A percentile compares a stretch with the other conserved stretches of the same genome.
phyloP scores from a whole-genome alignment of 2,113 vertebrate genomes.

The Amphiprion ocellaris region DNA sequence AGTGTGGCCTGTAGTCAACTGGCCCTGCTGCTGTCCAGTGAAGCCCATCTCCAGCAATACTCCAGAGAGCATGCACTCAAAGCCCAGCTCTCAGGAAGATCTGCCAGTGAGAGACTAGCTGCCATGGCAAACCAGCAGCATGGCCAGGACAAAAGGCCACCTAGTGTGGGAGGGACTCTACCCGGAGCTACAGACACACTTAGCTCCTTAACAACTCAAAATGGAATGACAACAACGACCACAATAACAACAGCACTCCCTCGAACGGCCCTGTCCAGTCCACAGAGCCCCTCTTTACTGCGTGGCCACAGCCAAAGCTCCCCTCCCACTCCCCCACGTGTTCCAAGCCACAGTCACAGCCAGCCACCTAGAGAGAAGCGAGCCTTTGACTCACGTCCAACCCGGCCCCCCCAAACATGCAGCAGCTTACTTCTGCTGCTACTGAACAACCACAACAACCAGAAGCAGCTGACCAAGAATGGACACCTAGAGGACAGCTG shows the following conservation, averaged over 20 bases:
- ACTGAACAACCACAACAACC: constrained; percentile 94
- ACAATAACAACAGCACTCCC: constrained; percentile 79
- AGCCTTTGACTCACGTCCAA: constrained; percentile 86
- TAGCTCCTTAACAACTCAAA: constrained; percentile 88
- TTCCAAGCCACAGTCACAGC: constrained; percentile 65
- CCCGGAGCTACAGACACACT: constrained; percentile 85
- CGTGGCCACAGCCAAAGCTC: constrained; percentile 81
- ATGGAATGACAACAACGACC: constrained; percentile 75
- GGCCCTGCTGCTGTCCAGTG: constrained; percentile 96
- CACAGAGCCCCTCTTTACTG: constrained; percentile 84
- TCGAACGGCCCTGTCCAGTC: constrained; percentile 80
- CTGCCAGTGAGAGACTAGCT: constrained; percentile 95
- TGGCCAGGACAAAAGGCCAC: constrained; percentile 88
- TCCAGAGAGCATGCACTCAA: constrained; percentile 96
- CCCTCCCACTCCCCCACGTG: constrained; percentile 76
- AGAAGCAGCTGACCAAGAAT: constrained; percentile 88
- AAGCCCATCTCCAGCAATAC: constrained; percentile 98
- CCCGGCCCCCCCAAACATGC: constrained; percentile 90
- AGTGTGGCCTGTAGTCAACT: constrained; percentile 97
- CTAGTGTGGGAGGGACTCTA: constrained; percentile 84
- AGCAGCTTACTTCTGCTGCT: constrained; percentile 95
- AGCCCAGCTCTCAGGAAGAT: constrained; percentile 92
- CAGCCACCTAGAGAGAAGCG: constrained; percentile 86
- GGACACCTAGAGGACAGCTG: constrained; percentile 87
- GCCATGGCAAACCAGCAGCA: constrained; percentile 92